Percentiles rank a stretch among this genome's conserved stretches.
These are phyloP conservation scores for Siniperca undulata DNA, from an alignment of 2,797 vertebrate genomes.

Conservation along the genomic window DNA sequence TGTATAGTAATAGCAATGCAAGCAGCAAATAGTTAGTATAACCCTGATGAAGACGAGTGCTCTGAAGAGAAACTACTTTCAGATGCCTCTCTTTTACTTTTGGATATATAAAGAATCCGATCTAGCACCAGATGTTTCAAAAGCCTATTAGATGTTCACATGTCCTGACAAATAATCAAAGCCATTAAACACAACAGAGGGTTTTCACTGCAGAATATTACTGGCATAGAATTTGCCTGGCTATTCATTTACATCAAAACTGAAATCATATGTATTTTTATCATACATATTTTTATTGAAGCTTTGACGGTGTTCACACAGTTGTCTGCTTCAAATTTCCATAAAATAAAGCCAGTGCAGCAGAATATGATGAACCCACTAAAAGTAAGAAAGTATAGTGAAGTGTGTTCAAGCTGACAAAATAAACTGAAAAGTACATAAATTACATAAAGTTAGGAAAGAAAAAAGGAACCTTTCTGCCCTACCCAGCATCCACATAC, in stretches of 20 bases:
- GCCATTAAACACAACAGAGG: conserved; percentile 10
- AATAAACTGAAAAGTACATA: not conserved
- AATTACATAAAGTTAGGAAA: not conserved
- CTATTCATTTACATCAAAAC: conserved; percentile 24
- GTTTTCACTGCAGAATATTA: conserved; percentile 12
- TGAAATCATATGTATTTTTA: conserved; percentile 7
- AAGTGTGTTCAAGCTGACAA: not conserved
- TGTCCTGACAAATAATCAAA: conserved; percentile 32
- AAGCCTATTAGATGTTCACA: conserved; percentile 36
- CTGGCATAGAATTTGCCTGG: not conserved
- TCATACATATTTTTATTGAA: not conserved
- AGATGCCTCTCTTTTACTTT: conserved; percentile 40
- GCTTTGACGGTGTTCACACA: not conserved
- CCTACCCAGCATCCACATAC: not conserved
- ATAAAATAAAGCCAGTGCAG: not conserved
- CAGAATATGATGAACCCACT: not conserved
- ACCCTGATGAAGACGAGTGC: conserved; percentile 43
- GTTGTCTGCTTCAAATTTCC: not conserved
- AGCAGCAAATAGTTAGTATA: conserved; percentile 44
- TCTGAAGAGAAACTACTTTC: conserved; percentile 49
- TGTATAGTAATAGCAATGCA: conserved; percentile 56
- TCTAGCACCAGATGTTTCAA: conserved; percentile 45
- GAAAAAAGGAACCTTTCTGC: not conserved
- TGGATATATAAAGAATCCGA: conserved; percentile 21
- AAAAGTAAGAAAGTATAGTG: conserved; percentile 1